Conservation (phyloP, 1,140 invertebrate genomes). For the Rhynchophorus ferrugineus region DNA sequence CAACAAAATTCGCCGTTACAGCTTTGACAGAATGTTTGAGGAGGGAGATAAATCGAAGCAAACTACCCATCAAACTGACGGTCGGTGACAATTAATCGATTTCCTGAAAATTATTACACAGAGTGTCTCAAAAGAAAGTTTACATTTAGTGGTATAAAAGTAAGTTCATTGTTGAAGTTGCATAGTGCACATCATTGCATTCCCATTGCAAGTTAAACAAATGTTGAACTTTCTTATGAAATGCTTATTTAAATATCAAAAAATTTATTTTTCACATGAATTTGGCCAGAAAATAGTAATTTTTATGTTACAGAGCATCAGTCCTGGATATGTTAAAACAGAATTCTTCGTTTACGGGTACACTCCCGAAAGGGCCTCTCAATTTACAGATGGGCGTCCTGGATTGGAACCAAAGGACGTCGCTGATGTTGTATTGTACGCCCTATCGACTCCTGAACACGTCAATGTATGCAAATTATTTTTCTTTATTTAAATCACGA, state of each 20-base stretch:
- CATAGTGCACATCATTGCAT: too few species aligned
- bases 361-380: background rate
- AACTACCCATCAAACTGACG: conserved; percentile 40
- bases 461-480: background rate
- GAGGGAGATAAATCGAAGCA: conserved; percentile 42
- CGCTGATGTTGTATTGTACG: background rate
- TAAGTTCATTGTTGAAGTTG: too few species aligned
- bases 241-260: too few species aligned
- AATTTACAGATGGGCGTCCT: background rate
- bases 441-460: background rate
- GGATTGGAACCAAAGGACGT: background rate
- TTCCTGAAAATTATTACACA: too few species aligned
- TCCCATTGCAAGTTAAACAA: too few species aligned
- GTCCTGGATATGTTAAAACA: conserved; percentile 18
- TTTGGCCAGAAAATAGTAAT: too few species aligned
- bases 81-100: too few species aligned
- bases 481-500: too few species aligned
- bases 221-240: too few species aligned
- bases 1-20: conserved; percentile 48
- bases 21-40: conserved; percentile 47
- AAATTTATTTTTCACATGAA: too few species aligned
- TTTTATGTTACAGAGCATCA: conserved; percentile 19
- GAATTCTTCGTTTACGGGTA: background rate
- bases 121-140: too few species aligned
- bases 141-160: too few species aligned